phyloP scores from a whole-genome alignment of 1,140 invertebrate genomes.

The Papilio xuthus region DNA sequence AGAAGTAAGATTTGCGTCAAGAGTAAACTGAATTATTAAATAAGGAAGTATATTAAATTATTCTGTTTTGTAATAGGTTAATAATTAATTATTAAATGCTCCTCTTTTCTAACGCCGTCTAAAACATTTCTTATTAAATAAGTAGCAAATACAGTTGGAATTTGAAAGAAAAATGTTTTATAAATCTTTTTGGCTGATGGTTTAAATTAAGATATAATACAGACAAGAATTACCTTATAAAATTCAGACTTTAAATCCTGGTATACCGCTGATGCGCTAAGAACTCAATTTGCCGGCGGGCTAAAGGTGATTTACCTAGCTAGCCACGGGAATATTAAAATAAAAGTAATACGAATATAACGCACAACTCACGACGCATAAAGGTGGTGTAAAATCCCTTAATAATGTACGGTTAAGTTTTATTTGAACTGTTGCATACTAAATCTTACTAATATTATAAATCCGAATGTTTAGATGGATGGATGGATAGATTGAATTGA shows the following conservation, averaged over 20 bases:
- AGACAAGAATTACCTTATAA: conserved; percentile 38
- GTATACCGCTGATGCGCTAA: conserved; percentile 37
- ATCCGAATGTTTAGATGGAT: no score
- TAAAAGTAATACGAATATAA: conserved; percentile 50
- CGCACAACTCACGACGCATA: conserved; percentile 48
- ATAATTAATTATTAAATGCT: background rate
- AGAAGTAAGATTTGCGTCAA: background rate
- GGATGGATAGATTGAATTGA: no score
- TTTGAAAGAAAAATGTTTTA: conserved; percentile 21
- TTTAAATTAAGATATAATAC: conserved; percentile 34
- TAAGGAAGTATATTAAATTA: background rate
- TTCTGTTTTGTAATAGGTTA: background rate
- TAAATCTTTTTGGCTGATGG: background rate
- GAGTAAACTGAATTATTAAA: background rate
- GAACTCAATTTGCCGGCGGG: conserved; percentile 38
- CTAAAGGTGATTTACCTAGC: conserved; percentile 34
- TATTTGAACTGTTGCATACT: conserved; percentile 57
- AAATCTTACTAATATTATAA: no score
- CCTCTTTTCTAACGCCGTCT: background rate
- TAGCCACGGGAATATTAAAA: conserved; percentile 45
- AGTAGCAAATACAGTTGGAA: background rate
- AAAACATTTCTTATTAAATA: conserved; percentile 1
- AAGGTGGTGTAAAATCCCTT: conserved; percentile 55
- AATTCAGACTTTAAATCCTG: conserved; percentile 38
- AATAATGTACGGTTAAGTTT: conserved; percentile 58